These are phyloP conservation scores for Apogon hyalosoma DNA, from an alignment of 2,797 vertebrate genomes.

Conservation along the genomic window DNA sequence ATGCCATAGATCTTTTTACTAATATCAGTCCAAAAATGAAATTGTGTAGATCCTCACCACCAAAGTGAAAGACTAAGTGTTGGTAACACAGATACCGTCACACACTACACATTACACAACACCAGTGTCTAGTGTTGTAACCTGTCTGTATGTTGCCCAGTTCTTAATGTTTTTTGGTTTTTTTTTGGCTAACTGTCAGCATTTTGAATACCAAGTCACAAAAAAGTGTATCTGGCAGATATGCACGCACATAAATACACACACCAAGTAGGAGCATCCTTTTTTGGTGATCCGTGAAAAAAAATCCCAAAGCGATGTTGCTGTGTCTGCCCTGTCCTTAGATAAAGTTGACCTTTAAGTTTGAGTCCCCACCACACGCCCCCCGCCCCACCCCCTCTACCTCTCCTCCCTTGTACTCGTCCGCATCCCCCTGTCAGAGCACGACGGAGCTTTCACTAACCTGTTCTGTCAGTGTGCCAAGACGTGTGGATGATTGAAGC, in stretches of 20 bases:
- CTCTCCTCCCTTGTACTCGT: constrained; percentile 48
- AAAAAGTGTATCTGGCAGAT: constrained; percentile 24
- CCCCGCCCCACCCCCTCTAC: constrained; percentile 29
- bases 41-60: too few relatives aligned
- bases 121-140: background rate
- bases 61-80: too few relatives aligned
- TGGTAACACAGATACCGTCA: background rate
- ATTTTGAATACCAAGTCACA: constrained; percentile 13
- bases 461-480: constrained; percentile 87
- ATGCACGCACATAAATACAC: constrained; percentile 17
- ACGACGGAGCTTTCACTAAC: constrained; percentile 82
- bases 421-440: constrained; percentile 85
- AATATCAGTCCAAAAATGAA: too few relatives aligned
- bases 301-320: constrained; percentile 79
- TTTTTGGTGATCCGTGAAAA: constrained; percentile 79
- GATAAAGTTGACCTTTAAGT: constrained; percentile 88
- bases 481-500: constrained; percentile 84
- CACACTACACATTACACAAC: too few relatives aligned
- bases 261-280: constrained; percentile 53
- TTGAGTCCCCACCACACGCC: constrained; percentile 51
- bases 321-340: constrained; percentile 82
- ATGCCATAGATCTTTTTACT: too few relatives aligned
- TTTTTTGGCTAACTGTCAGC: constrained; percentile 17
- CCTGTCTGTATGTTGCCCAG: background rate
- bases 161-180: too few relatives aligned